Evolutionary conservation across 2,113 vertebrate species (phyloP).

Genomic region (Isurus oxyrinchus): DNA sequence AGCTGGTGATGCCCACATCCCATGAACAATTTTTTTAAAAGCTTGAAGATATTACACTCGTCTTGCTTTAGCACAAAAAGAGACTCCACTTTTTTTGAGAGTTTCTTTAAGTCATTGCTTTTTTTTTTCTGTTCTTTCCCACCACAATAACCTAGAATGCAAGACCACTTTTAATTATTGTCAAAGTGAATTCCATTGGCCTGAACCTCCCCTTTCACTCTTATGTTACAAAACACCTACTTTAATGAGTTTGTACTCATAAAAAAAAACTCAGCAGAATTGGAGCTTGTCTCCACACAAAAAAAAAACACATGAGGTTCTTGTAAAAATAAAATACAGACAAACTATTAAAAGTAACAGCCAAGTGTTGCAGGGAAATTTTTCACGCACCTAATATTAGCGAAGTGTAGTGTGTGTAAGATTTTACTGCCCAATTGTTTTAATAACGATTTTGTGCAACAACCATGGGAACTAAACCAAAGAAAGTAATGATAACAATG

Average conservation of each 20-base stretch:
- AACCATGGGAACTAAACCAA: background rate
- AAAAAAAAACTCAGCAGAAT: background rate
- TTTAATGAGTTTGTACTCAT: background rate
- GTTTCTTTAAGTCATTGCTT: background rate
- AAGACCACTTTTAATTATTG: background rate
- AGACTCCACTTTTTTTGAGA: background rate
- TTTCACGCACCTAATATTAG: background rate
- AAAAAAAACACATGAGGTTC: constrained; percentile 20
- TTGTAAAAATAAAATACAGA: constrained; percentile 13
- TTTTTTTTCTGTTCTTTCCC: background rate
- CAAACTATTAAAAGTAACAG: constrained; percentile 9
- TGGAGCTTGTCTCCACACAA: background rate
- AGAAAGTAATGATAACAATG: background rate
- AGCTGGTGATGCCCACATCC: no score
- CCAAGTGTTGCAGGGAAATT: background rate
- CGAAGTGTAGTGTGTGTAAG: background rate
- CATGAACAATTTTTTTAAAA: no score
- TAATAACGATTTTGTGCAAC: background rate
- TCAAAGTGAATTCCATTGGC: background rate
- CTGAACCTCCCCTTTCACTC: background rate
- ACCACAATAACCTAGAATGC: background rate
- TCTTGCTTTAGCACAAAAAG: background rate
- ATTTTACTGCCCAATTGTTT: background rate
- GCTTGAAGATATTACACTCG: background rate
- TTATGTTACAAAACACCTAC: constrained; percentile 23